Evolutionary conservation across 2,888 invertebrate genomes (phyloP).

Genomic region (Melipona beecheii): DNA sequence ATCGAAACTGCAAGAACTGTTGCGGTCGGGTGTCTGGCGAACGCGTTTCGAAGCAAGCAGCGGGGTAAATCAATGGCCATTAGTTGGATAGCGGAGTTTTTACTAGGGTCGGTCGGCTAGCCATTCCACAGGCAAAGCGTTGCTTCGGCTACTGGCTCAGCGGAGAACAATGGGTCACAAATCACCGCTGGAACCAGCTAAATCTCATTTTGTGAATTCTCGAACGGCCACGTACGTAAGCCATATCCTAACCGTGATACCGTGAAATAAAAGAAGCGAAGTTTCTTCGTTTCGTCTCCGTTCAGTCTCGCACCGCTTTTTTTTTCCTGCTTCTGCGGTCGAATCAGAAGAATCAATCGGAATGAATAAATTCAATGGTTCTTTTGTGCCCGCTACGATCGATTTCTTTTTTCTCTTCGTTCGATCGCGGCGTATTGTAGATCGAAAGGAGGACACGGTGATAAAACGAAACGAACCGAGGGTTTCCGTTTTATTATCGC

Average conservation of each 20-base stretch:
- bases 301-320: slow-evolving; percentile 52
- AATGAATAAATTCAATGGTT: slow-evolving; percentile 44
- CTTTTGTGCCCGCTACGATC: slow-evolving; percentile 29
- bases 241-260: slow-evolving; percentile 75
- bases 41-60: slow-evolving; percentile 45
- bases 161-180: slow-evolving; percentile 80
- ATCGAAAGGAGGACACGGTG: slow-evolving; percentile 9
- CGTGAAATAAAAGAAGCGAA: slow-evolving; percentile 64
- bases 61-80: slow-evolving; percentile 74
- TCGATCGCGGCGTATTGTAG: neutral
- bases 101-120: slow-evolving; percentile 60
- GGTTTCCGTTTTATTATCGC: slow-evolving; percentile 9
- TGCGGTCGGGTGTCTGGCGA: neutral
- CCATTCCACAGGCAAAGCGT: slow-evolving; percentile 33
- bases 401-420: slow-evolving; percentile 14
- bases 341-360: slow-evolving; percentile 39
- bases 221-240: slow-evolving; percentile 61
- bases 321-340: slow-evolving; percentile 6
- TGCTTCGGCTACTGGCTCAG: slow-evolving; percentile 48
- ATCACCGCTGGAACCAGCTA: slow-evolving; percentile 76
- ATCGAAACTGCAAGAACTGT: slow-evolving; percentile 35
- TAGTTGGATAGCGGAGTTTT: slow-evolving; percentile 78
- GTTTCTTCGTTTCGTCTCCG: slow-evolving; percentile 53
- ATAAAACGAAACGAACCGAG: neutral
- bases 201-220: slow-evolving; percentile 75